Base-by-base conservation (phyloP, 2,888 invertebrate genomes). In the Lithosia quadra region DNA sequence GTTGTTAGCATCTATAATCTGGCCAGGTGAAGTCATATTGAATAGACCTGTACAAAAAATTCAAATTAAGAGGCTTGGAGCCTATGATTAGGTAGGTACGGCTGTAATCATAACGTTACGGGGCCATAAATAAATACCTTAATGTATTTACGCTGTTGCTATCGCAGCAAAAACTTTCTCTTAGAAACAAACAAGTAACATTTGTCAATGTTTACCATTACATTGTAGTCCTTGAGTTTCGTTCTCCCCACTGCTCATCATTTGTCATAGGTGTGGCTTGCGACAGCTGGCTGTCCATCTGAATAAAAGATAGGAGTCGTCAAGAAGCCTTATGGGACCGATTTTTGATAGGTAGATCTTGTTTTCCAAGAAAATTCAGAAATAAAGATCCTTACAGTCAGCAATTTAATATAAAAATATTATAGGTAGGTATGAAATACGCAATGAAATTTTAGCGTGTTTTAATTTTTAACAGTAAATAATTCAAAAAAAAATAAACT, bases 281-380 rank as follows among this genome's bases (percentile, higher is more conserved):
- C 63, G 53, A 63, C 63, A 63, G 75, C 61, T 70, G 71, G 68
- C 88, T 86, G 88, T 86, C 87, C 81, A 84, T 87, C 85, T 90
- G 85, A 91, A 92, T 91, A 91, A 91, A 88, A 90, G 81, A 90
- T 91, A 86, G 80, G 79, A 80, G 77, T 82, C 79, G 85, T 78
- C 86, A 87, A 89, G 85, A 88, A 88, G 86, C 85, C 90, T 83
- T 83, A 69, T 53, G 87, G 86, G 88, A 88, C 86, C 88, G 87
- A 90, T 91, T 91, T 89, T 91, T 89, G 86, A 87, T 86, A 79
- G 79, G 77, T 75, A 82, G 84, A 83, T 83, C 79, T 85, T 83
- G 84, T 84, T 85, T 86, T 83, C 78, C 81, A 24, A 74, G 73
- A 71, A 49, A 74, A 68, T 82, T 84, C 85, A 84, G 86, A 88